Percentiles rank a stretch among this genome's conserved stretches.
phyloP scores from a whole-genome alignment of 2,113 vertebrate species.

The Vulpes ferrilata region DNA sequence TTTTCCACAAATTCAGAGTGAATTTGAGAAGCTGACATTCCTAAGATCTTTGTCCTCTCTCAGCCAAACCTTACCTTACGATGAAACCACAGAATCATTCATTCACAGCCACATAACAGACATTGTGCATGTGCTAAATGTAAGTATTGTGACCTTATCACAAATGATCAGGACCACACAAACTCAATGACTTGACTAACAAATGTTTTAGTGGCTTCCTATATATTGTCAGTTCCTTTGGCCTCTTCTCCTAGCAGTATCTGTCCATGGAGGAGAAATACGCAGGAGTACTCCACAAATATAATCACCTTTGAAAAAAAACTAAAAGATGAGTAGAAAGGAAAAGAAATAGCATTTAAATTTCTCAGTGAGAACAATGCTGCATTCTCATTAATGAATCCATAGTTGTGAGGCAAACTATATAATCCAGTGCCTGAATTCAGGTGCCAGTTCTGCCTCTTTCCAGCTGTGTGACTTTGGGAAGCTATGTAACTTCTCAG shows the following conservation, averaged over 20 bases:
- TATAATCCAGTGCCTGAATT: not conserved
- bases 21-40: slow-evolving; percentile 74
- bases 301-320: not conserved
- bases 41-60: slow-evolving; percentile 76
- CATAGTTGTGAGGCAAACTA: not conserved
- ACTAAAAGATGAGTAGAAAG: not conserved
- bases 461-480: not conserved
- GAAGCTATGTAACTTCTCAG: not conserved
- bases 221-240: not conserved
- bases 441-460: not conserved
- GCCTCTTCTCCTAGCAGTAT: not conserved
- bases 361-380: not conserved
- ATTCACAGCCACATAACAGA: slow-evolving; percentile 61
- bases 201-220: not conserved
- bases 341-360: not conserved
- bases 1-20: slow-evolving; percentile 69
- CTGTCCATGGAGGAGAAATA: not conserved
- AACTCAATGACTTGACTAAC: not conserved
- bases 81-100: slow-evolving; percentile 69
- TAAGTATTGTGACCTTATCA: slow-evolving; percentile 65
- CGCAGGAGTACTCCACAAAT: not conserved
- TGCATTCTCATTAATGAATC: not conserved
- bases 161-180: not conserved
- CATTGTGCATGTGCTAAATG: slow-evolving; percentile 65
- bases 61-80: slow-evolving; percentile 63